Evolutionary conservation across 2,888 invertebrate species (phyloP).

Genomic region (Drosophila peninsularis): DNA sequence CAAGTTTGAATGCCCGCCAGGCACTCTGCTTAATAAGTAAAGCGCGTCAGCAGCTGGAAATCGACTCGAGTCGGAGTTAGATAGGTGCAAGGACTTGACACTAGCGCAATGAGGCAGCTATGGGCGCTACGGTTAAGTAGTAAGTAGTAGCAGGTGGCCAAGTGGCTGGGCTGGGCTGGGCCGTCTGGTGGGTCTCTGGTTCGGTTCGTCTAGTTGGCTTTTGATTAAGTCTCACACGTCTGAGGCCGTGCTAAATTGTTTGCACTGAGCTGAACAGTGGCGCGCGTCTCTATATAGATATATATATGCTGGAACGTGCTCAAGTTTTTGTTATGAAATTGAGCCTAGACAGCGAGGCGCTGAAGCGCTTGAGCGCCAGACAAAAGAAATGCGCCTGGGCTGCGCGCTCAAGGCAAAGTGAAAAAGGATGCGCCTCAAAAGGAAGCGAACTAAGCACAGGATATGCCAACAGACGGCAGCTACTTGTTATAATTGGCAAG

Average conservation of each 20-base stretch:
- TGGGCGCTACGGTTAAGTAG: conserved; percentile 42
- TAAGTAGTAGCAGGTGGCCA: conserved; percentile 22
- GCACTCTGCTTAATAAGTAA: conserved; percentile 74
- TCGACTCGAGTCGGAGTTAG: conserved; percentile 13
- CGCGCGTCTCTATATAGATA: background rate
- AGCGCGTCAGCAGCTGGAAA: conserved; percentile 7
- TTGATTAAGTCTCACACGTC: conserved; percentile 75
- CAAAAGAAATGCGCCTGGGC: conserved; percentile 55
- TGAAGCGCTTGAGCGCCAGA: conserved; percentile 47
- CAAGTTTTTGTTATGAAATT: conserved; percentile 79
- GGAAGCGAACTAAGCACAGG: conserved; percentile 72
- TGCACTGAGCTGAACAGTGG: conserved; percentile 43
- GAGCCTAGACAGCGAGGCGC: conserved; percentile 65
- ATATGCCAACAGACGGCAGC: conserved; percentile 51
- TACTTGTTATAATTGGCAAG: conserved; percentile 76
- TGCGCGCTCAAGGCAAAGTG: conserved; percentile 54
- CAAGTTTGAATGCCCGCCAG: conserved; percentile 75
- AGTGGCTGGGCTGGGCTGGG: conserved; percentile 30
- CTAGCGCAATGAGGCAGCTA: conserved; percentile 18
- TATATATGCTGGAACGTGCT: conserved; percentile 57
- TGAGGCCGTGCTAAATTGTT: conserved; percentile 76
- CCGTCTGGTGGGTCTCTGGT: background rate
- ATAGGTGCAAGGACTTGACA: conserved; percentile 38
- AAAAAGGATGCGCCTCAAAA: conserved; percentile 66
- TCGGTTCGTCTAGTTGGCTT: conserved; percentile 58